Conservation (phyloP, 2,888 invertebrate genomes). For the Arenicola marina region DNA sequence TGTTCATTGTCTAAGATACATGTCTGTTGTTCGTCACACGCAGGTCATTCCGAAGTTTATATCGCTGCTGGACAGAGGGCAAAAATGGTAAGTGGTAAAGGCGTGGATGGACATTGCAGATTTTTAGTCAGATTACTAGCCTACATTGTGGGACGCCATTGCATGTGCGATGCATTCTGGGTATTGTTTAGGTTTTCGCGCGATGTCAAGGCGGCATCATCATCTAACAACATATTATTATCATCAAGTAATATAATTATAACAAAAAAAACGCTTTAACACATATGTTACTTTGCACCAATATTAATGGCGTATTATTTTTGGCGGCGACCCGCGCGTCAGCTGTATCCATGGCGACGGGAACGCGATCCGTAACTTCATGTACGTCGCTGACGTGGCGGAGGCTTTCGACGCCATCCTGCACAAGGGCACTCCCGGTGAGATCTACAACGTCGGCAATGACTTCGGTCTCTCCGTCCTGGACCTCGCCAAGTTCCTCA, state of each 20-base stretch:
- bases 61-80: slow-evolving; percentile 30
- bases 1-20: too few relatives aligned
- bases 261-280: too few relatives aligned
- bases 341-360: slow-evolving; percentile 44
- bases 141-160: too few relatives aligned
- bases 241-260: too few relatives aligned
- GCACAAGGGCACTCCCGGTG: slow-evolving; percentile 46
- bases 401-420: slow-evolving; percentile 37
- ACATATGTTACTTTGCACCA: neutral
- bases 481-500: slow-evolving; percentile 53
- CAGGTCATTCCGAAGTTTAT: slow-evolving; percentile 45
- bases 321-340: neutral
- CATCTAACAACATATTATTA: too few relatives aligned
- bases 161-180: too few relatives aligned
- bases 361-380: slow-evolving; percentile 46
- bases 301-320: neutral
- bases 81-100: slow-evolving; percentile 32
- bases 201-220: too few relatives aligned
- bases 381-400: slow-evolving; percentile 39
- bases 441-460: slow-evolving; percentile 42
- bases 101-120: too few relatives aligned
- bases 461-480: slow-evolving; percentile 48
- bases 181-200: too few relatives aligned
- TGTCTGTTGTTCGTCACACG: too few relatives aligned
- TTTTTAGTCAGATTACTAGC: too few relatives aligned